Conservation (phyloP, 2,888 invertebrate genomes). For the Eupelmus urozonus region DNA sequence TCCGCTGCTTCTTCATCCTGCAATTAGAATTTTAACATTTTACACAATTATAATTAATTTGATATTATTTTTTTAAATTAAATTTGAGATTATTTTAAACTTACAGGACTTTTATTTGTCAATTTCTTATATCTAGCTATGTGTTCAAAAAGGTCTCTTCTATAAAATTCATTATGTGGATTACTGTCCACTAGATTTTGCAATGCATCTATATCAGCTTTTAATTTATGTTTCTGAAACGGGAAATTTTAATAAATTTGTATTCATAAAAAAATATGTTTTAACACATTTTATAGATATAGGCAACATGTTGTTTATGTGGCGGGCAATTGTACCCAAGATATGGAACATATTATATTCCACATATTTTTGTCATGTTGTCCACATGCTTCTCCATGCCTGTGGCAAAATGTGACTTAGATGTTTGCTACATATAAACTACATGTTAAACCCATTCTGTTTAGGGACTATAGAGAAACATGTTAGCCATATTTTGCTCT, state of each 20-base stretch:
- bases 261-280: conserved; percentile 12
- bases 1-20: conserved; percentile 59
- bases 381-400: too few relatives aligned
- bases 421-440: too few relatives aligned
- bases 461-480: too few relatives aligned
- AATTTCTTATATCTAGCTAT: conserved; percentile 30
- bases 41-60: conserved; percentile 6
- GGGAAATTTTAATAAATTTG: not conserved
- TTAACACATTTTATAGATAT: too few relatives aligned
- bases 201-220: conserved; percentile 65
- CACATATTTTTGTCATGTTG: too few relatives aligned
- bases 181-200: conserved; percentile 24
- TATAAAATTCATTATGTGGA: conserved; percentile 35
- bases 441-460: too few relatives aligned
- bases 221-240: conserved; percentile 62
- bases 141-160: conserved; percentile 36
- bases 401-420: too few relatives aligned
- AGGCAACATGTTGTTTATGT: too few relatives aligned
- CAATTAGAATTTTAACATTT: conserved; percentile 9
- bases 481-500: too few relatives aligned
- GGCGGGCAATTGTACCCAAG: too few relatives aligned
- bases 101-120: conserved; percentile 49
- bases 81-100: conserved; percentile 31
- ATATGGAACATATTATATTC: too few relatives aligned
- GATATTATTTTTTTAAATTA: not conserved